phyloP scores from a whole-genome alignment of 2,888 invertebrate species.

The Zaprionus lineosus region DNA sequence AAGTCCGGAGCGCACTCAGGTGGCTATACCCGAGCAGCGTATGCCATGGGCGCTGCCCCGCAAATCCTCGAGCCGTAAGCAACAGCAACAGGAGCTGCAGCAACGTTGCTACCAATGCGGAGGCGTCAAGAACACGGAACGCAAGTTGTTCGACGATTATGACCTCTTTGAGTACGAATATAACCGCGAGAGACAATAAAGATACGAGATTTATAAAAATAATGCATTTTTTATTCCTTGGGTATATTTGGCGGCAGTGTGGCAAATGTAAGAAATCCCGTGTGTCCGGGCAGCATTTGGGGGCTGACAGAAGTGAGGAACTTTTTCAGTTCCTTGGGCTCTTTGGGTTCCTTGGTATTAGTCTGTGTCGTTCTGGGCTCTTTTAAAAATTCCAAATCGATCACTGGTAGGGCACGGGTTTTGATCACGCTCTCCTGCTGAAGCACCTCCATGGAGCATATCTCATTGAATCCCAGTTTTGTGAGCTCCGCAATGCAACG shows the following conservation, averaged over 20 bases:
- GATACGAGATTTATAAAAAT: conserved; percentile 48
- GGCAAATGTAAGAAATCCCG: conserved; percentile 97
- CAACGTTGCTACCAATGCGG: conserved; percentile 69
- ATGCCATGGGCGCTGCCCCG: conserved; percentile 81
- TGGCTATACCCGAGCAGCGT: conserved; percentile 81
- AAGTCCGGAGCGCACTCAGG: conserved; percentile 73
- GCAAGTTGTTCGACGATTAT: conserved; percentile 52
- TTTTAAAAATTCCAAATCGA: conserved; percentile 88
- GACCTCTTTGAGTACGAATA: no score
- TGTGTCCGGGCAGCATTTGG: conserved; percentile 92
- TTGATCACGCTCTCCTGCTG: conserved; percentile 90
- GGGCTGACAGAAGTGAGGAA: conserved; percentile 89
- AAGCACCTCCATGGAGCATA: conserved; percentile 93
- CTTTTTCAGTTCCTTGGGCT: conserved; percentile 83
- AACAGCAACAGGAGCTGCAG: conserved; percentile 27
- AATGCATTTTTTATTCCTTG: conserved; percentile 39
- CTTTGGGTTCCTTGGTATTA: conserved; percentile 57
- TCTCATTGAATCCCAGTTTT: conserved; percentile 90
- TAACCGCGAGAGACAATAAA: no score
- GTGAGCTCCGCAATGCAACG: conserved; percentile 89
- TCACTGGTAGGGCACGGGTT: conserved; percentile 86
- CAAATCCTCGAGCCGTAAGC: conserved; percentile 77
- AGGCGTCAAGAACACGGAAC: conserved; percentile 45
- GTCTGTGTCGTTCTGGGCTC: conserved; percentile 48
- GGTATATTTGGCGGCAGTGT: conserved; percentile 87